phyloP scores from a whole-genome alignment of 2,797 vertebrate species.

The Emys orbicularis region DNA sequence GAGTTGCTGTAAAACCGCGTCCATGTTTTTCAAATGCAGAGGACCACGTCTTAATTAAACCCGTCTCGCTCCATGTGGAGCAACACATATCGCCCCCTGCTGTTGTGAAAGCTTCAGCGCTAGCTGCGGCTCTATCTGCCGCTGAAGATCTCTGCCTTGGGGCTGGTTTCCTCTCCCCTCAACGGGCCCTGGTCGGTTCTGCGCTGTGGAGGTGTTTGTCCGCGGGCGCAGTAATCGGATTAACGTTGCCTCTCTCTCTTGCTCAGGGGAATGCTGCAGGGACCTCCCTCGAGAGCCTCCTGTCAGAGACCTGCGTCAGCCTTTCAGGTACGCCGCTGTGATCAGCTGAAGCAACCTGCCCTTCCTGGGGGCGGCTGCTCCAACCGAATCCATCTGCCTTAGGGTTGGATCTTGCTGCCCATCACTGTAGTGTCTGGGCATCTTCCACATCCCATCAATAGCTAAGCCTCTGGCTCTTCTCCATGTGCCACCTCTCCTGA shows the following conservation, averaged over 20 bases:
- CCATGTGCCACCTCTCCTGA: not conserved
- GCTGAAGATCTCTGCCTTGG: not conserved
- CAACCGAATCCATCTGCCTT: not conserved
- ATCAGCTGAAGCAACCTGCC: not conserved
- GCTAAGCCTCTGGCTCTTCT: not conserved
- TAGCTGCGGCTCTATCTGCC: not conserved
- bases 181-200: not conserved
- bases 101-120: not conserved
- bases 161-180: not conserved
- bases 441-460: not conserved
- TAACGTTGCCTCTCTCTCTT: not conserved
- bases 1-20: no score
- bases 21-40: not conserved
- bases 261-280: constrained; percentile 82
- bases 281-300: constrained; percentile 76
- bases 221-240: accelerated
- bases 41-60: not conserved
- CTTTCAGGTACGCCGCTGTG: constrained; percentile 81
- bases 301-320: constrained; percentile 80
- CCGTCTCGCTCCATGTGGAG: not conserved
- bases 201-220: no score
- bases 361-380: not conserved
- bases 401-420: not conserved
- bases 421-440: not conserved
- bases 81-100: not conserved